Evolutionary conservation across 2,113 vertebrate species (phyloP).

Genomic region (Erythrolamprus reginae): DNA sequence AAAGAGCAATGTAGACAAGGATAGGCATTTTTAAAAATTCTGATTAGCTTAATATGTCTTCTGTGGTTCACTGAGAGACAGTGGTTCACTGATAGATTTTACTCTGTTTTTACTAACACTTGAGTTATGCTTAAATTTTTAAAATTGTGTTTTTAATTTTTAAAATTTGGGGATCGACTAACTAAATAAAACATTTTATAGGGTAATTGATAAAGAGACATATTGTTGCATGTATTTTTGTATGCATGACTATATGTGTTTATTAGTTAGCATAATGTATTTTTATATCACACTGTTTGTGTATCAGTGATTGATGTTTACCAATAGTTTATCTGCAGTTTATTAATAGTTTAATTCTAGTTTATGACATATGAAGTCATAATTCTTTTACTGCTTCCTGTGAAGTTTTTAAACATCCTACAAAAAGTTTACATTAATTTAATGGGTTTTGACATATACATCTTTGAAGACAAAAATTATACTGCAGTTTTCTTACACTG

Average conservation of each 20-base stretch:
- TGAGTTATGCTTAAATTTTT: not conserved
- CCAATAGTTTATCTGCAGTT: not conserved
- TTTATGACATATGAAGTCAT: not conserved
- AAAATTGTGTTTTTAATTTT: not conserved
- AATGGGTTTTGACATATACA: not conserved
- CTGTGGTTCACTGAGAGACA: not conserved
- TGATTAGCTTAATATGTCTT: not conserved
- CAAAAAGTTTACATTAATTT: not conserved
- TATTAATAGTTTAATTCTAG: not conserved
- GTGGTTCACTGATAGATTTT: too few species aligned
- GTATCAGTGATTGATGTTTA: not conserved
- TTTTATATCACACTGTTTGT: not conserved
- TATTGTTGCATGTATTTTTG: not conserved
- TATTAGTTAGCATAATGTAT: not conserved
- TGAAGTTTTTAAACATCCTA: not conserved
- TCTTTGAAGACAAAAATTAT: not conserved
- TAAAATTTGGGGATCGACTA: not conserved
- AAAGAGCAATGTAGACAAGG: not conserved
- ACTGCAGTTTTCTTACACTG: not conserved
- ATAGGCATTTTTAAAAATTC: not conserved
- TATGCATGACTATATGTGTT: not conserved
- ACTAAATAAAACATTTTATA: not conserved
- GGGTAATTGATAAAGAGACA: not conserved
- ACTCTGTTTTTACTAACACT: not conserved
- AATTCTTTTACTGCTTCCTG: not conserved